A percentile compares a stretch with the other conserved stretches of the same genome.
phyloP scores from a whole-genome alignment of 2,113 vertebrate species.

The Oncorhynchus clarkii region DNA sequence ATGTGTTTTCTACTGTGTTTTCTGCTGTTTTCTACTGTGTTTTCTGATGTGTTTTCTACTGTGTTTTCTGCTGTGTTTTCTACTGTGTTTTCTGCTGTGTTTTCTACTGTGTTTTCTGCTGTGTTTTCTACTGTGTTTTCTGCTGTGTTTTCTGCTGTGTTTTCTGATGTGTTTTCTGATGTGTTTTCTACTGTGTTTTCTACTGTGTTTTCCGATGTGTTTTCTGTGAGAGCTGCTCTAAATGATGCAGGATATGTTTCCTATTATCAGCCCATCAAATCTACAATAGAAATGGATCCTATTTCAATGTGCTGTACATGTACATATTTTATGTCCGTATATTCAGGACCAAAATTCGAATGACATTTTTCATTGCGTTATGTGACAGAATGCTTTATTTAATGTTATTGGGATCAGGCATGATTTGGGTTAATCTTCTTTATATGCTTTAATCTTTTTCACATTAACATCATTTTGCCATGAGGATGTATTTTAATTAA shows the following conservation, averaged over 20 bases:
- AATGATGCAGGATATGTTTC: background rate
- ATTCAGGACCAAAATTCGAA: background rate
- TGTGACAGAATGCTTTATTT: background rate
- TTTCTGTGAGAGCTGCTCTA: background rate
- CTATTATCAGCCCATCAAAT: background rate
- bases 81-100: too few species aligned
- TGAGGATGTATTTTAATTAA: constrained; percentile 45
- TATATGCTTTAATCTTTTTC: background rate
- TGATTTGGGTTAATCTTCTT: constrained; percentile 15
- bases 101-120: too few species aligned
- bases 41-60: too few species aligned
- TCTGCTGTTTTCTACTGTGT: too few species aligned
- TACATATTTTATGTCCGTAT: background rate
- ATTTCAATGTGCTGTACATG: background rate
- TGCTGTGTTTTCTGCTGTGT: background rate
- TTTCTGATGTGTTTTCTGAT: too few species aligned
- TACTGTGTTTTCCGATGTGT: background rate
- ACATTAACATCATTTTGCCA: constrained; percentile 7
- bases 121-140: too few species aligned
- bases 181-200: too few species aligned
- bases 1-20: accelerated
- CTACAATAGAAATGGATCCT: background rate
- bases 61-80: too few species aligned
- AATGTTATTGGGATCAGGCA: background rate
- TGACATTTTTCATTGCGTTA: background rate